These are phyloP conservation scores for Crotalus tigris DNA, from an alignment of 2,113 vertebrate genomes.

Conservation along the genomic window DNA sequence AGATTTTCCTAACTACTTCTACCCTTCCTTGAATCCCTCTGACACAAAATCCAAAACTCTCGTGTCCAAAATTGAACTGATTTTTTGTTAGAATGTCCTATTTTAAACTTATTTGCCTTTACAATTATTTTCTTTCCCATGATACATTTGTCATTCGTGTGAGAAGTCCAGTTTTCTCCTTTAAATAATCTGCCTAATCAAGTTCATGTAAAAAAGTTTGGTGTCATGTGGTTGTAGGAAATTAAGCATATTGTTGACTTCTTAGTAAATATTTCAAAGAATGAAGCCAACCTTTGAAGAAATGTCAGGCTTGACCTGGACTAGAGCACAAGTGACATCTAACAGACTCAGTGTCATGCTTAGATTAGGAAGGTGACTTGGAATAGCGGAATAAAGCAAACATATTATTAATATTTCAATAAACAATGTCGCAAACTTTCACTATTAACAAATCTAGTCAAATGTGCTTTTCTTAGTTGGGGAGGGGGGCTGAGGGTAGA, in stretches of 20 bases:
- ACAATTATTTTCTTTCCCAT: background rate
- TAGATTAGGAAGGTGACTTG: background rate
- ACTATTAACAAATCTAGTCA: slow-evolving; percentile 1
- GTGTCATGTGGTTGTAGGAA: background rate
- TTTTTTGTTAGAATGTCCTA: background rate
- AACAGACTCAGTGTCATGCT: background rate
- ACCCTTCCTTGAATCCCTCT: background rate
- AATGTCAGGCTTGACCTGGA: background rate
- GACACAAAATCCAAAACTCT: background rate
- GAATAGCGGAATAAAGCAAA: background rate
- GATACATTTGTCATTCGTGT: background rate
- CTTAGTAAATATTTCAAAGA: background rate
- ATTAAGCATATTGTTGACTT: background rate
- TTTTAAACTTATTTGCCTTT: background rate
- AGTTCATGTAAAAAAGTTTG: background rate
- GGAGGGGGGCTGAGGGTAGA: background rate
- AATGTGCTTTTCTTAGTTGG: background rate
- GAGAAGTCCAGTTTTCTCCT: background rate
- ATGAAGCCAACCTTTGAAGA: background rate
- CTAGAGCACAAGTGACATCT: background rate
- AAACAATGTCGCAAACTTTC: background rate
- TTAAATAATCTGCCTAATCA: background rate
- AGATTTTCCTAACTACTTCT: background rate
- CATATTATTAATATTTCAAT: background rate
- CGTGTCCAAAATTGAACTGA: background rate